Evolutionary conservation across 2,113 vertebrate species (phyloP).

Genomic region (Neolamprologus longior): DNA sequence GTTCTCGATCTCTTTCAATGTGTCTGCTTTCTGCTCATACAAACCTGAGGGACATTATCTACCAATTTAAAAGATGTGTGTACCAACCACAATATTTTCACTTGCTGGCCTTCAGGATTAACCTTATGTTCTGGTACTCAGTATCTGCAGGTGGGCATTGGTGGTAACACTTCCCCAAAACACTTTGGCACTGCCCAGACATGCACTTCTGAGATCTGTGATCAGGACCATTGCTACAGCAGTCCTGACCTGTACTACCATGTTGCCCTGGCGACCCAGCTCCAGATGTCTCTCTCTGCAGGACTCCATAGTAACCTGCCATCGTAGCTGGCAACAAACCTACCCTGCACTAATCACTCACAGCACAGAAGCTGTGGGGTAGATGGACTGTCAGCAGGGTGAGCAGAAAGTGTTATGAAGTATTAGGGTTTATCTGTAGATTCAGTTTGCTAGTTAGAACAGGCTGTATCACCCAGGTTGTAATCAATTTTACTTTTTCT

Average conservation of each 20-base stretch:
- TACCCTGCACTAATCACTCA: slow-evolving; percentile 33
- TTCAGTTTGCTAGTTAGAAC: not conserved
- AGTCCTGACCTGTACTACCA: slow-evolving; percentile 1
- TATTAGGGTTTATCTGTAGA: not conserved
- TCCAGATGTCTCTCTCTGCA: slow-evolving; percentile 57
- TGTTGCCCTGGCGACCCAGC: slow-evolving; percentile 15
- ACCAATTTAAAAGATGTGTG: not conserved
- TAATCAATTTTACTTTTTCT: not conserved
- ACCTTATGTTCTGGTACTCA: not conserved
- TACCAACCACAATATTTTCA: not conserved
- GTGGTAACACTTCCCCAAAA: not conserved
- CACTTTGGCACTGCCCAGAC: not conserved
- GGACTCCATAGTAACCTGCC: slow-evolving; percentile 22
- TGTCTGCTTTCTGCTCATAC: not conserved
- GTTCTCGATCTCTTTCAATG: not conserved
- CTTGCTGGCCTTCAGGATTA: not conserved
- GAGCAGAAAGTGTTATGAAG: not conserved
- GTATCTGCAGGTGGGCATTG: not conserved
- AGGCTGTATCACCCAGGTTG: not conserved
- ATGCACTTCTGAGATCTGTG: not conserved
- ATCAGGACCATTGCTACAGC: not conserved
- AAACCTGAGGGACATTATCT: not conserved
- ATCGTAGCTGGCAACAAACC: slow-evolving; percentile 22
- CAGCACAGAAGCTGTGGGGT: slow-evolving; percentile 16
- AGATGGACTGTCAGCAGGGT: slow-evolving; percentile 2